Percentiles rank a stretch among this genome's conserved stretches.
These are phyloP conservation scores for Amblyornis subalaris DNA, from an alignment of 2,113 vertebrate genomes.

Conservation along the genomic window DNA sequence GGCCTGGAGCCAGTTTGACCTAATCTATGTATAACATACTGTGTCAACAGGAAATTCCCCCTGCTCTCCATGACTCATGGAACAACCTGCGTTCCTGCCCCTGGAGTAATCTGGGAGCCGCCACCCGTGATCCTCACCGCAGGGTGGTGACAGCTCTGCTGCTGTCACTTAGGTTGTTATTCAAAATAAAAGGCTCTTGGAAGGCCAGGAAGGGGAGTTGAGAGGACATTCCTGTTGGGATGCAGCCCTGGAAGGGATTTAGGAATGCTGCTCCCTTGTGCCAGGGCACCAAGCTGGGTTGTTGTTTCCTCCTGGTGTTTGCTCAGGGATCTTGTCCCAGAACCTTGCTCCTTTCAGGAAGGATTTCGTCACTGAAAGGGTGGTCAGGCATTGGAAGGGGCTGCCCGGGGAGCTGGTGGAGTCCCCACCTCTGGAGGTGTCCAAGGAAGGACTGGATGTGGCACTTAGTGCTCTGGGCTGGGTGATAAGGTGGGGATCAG, in stretches of 20 bases:
- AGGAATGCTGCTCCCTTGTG: not conserved
- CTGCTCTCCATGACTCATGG: not conserved
- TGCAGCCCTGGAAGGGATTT: not conserved
- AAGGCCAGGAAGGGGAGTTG: not conserved
- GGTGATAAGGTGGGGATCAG: rapidly evolving
- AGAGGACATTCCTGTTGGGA: not conserved
- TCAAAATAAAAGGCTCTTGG: not conserved
- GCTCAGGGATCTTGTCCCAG: not conserved
- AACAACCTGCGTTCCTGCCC: not conserved
- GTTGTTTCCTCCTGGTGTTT: not conserved
- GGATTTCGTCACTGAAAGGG: not conserved
- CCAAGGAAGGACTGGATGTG: not conserved
- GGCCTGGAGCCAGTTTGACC: not conserved
- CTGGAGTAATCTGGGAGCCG: not conserved
- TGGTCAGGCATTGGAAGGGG: not conserved
- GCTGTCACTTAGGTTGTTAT: rapidly evolving
- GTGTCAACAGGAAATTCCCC: slow-evolving; percentile 58
- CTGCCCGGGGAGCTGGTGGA: not conserved
- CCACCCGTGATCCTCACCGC: rapidly evolving
- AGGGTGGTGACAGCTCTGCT: not conserved
- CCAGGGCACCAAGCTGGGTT: not conserved
- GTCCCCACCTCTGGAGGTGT: not conserved
- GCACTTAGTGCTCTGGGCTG: not conserved
- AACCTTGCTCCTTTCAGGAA: not conserved
- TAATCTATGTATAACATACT: slow-evolving; percentile 47